Base-by-base conservation (phyloP, 2,113 vertebrate genomes). In the Onychostoma macrolepis region DNA sequence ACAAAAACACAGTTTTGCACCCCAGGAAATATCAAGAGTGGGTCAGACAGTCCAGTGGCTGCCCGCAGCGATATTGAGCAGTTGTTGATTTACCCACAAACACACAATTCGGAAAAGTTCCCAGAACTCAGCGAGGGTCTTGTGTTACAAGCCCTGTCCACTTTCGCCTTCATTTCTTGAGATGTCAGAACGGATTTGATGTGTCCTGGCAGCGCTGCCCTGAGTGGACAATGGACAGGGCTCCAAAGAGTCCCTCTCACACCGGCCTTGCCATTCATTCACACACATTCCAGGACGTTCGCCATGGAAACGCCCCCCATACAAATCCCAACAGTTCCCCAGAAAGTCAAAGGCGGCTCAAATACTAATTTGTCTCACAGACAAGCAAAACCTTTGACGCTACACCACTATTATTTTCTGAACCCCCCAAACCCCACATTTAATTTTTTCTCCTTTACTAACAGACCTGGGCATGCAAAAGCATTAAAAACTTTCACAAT, bases 321-420 rank as follows among this genome's bases (percentile, higher is more conserved):
- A 71, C 89, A 89, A 6, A 21, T 61, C 80, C 89, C 84, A 87
- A 65, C 86, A 63, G 87, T 80, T 74, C 74, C 30, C 75, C 78
- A 15, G 80, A 88, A 89, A 80, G 71, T 88, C 83, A 63, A 86
- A 63, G n/a, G 80, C 5, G 83, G 41, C 72, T 77, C 87, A 56
- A 85, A 91, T 30, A 89, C 91, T 83, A 85, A 91, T 91, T 89
- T 89, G 89, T 90, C 89, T 89, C 86, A 87, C 84, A 88, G 78
- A 81, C 87, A 78, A 41, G 72, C 80, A 67, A 83, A 83, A 77
- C 80, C 41, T 76, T 77, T 10, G 38, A 36, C n/a, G 56, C 28
- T 63, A 65, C 71, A 53, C 69, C 26, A 21, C 28, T 78, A 65
- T 56, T 78, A 87, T 87, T 87, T 83, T 43, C 10, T 77, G 33